Evolutionary conservation across 1,140 invertebrate species (phyloP), one percentile per base, ranked within the genome.

Genomic region (Bombus superbus): DNA sequence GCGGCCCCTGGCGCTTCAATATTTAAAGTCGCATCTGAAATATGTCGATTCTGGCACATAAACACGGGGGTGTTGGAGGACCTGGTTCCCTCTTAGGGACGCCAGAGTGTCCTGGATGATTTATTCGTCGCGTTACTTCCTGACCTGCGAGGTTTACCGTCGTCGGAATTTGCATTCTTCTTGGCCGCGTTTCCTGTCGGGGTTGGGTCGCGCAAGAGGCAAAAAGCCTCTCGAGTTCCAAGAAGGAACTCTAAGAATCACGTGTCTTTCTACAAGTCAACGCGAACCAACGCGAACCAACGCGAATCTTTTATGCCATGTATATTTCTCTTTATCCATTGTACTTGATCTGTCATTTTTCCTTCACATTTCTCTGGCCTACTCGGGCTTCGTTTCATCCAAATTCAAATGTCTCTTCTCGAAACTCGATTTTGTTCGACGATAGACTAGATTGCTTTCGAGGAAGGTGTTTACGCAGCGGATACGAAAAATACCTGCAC

Each of bases 1-100:
- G 75, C 90, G 71, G 81, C 83, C 88, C 88, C 81, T 44, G n/a
- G n/a, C 78, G 42, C 64, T 88, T 91, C 81, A 91, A 91, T 91
- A 90, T 91, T 89, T 91, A 88, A 89, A 91, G 83, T 78, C 89
- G 86, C 93, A 94, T 95, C 94, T 95, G 93, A 91, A 91, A 91
- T 90, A 91, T 91, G 89, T 91, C 89, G 89, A 91, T 91, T 91
- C 86, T 82, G 79, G 79, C 86, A 94, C 93, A 94, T 95, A 95
- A 95, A 95, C 93, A 94, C 89, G 11, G 32, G 75, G 38, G 57
- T n/a, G 38, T 47, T 38, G 42, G 57, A 62, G 76, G 73, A 86
- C 78, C 62, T 75, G 64, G 71, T 84, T 75, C 73, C 35, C 85
- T 86, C 84, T 80, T 77, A 86, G 80, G 78, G 85, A 76, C 73